Percentiles rank a stretch among this genome's conserved stretches.
Evolutionary conservation across 2,797 vertebrate species (phyloP).

Genomic region (Epinephelus awoara): DNA sequence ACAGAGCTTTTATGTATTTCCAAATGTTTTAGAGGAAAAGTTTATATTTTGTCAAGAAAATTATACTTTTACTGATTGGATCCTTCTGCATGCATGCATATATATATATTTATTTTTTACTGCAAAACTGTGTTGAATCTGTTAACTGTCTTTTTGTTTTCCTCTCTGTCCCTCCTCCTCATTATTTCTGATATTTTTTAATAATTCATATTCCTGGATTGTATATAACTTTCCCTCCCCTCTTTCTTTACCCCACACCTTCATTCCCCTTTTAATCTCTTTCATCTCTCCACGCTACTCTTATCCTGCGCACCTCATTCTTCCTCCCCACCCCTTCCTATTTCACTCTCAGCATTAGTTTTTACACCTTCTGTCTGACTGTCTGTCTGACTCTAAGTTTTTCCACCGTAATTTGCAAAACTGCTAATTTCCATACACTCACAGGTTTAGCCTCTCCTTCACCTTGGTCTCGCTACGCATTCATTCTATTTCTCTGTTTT

Average conservation of each 20-base stretch:
- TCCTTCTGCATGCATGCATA: neutral
- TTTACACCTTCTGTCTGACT: slow-evolving; percentile 11
- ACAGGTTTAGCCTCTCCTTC: neutral
- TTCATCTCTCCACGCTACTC: slow-evolving; percentile 38
- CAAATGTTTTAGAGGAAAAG: neutral
- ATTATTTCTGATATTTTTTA: slow-evolving; percentile 11
- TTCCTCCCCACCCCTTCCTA: neutral
- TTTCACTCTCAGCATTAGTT: slow-evolving; percentile 20
- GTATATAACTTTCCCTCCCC: slow-evolving; percentile 27
- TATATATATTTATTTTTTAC: too few relatives aligned
- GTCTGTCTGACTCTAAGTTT: neutral
- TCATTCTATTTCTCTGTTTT: neutral
- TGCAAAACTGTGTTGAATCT: slow-evolving; percentile 3
- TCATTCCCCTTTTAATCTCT: slow-evolving; percentile 24
- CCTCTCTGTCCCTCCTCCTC: slow-evolving; percentile 7
- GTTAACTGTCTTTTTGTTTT: neutral
- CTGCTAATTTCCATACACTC: neutral
- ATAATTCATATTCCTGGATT: slow-evolving; percentile 5
- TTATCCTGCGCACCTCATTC: slow-evolving; percentile 12
- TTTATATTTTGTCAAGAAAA: neutral
- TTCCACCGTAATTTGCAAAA: neutral
- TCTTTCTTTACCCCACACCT: slow-evolving; percentile 44
- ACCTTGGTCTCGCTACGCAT: neutral
- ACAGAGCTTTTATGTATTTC: neutral
- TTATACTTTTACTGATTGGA: neutral